These are phyloP conservation scores for Meles meles DNA, from an alignment of 2,113 vertebrate species.

Conservation along the genomic window DNA sequence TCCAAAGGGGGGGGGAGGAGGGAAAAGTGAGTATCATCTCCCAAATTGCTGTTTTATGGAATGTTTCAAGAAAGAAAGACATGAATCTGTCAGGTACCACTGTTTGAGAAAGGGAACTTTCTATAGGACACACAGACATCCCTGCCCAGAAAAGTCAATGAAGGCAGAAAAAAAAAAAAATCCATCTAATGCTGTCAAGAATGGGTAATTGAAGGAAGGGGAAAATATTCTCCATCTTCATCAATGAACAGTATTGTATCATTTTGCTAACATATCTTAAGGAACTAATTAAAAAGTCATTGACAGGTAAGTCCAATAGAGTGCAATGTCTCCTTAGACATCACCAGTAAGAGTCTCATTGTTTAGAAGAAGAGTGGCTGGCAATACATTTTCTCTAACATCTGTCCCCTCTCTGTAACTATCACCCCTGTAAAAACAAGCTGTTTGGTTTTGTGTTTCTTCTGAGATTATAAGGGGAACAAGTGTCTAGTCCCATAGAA, in stretches of 20 bases:
- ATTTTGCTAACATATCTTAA: background rate
- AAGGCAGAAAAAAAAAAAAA: background rate
- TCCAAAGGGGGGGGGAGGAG: background rate
- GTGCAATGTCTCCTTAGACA: background rate
- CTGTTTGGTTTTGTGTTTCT: background rate
- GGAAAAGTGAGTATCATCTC: background rate
- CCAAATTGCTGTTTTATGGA: background rate
- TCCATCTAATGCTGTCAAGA: background rate
- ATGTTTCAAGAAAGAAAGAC: background rate
- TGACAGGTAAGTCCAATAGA: background rate
- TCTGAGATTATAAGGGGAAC: background rate
- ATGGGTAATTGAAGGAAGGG: background rate
- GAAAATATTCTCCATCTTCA: background rate
- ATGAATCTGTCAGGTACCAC: background rate
- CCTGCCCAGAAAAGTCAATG: background rate
- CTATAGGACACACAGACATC: background rate
- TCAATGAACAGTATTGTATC: background rate
- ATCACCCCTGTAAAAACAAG: background rate
- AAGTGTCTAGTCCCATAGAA: background rate
- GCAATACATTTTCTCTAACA: background rate
- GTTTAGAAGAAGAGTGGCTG: background rate
- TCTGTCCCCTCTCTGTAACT: background rate
- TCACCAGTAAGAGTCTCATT: background rate
- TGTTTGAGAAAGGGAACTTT: background rate
- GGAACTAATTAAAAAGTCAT: conserved; percentile 19